Evolutionary conservation across 2,113 vertebrate genomes (phyloP).

Genomic region (Phocoena sinus): DNA sequence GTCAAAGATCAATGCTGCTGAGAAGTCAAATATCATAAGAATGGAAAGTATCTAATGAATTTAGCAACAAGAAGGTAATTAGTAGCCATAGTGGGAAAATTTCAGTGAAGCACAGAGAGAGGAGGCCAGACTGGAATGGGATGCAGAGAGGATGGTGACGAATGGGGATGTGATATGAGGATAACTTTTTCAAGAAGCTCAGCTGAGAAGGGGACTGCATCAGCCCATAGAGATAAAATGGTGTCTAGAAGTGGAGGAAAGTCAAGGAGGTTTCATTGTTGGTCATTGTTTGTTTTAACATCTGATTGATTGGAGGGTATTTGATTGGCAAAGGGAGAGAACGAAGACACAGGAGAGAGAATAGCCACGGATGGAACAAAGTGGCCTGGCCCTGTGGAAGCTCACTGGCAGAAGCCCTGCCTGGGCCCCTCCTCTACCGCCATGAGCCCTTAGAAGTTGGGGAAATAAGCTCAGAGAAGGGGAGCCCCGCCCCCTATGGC

Average conservation of each 20-base stretch:
- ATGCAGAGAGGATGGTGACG: not conserved
- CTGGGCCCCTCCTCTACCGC: not conserved
- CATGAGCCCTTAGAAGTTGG: not conserved
- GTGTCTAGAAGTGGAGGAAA: not conserved
- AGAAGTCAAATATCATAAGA: not conserved
- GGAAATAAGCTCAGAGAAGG: not conserved
- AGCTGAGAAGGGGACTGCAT: not conserved
- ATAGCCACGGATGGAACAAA: not conserved
- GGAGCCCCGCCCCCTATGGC: not conserved
- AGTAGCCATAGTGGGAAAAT: no score
- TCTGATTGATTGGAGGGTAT: not conserved
- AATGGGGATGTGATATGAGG: not conserved
- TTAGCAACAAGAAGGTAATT: not conserved
- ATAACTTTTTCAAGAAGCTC: not conserved
- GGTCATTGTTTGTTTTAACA: not conserved
- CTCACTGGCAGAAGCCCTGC: not conserved
- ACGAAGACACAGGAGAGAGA: not conserved
- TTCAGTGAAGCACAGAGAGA: not conserved
- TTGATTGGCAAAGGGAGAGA: not conserved
- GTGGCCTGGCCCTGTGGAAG: not conserved
- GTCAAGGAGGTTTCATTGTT: not conserved
- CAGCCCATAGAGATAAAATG: not conserved
- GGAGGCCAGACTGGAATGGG: not conserved
- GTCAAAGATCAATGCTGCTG: not conserved
- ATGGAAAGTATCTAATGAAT: not conserved